Percentiles rank a stretch among this genome's conserved stretches.
These are phyloP conservation scores for Hypomesus transpacificus DNA, from an alignment of 2,113 vertebrate species.

Conservation along the genomic window DNA sequence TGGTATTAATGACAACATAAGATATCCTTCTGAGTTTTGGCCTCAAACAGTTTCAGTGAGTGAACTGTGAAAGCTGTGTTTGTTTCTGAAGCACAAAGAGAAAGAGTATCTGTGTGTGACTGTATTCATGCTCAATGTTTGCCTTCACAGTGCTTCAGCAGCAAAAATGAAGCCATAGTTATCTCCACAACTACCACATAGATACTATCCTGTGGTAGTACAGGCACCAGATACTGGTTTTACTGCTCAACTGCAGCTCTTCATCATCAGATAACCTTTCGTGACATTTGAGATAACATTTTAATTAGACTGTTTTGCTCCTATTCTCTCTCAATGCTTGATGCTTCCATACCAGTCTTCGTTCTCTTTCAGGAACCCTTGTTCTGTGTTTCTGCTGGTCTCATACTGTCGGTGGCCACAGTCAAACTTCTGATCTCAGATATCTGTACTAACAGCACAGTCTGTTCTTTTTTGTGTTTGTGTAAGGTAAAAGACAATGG, in stretches of 20 bases:
- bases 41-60: conserved; percentile 40
- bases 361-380: no score
- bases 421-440: conserved; percentile 23
- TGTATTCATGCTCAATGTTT: neutral
- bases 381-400: neutral
- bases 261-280: no score
- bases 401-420: conserved; percentile 22
- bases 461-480: conserved; percentile 15
- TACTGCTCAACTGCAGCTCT: no score
- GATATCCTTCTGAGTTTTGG: conserved; percentile 14
- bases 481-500: neutral
- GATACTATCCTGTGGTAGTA: neutral
- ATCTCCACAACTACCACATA: neutral
- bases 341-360: no score
- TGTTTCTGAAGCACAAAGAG: neutral
- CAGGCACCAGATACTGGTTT: no score
- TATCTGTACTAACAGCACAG: conserved; percentile 13
- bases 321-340: neutral
- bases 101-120: neutral
- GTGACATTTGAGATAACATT: no score
- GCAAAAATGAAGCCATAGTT: neutral
- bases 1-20: conserved; percentile 52
- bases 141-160: neutral
- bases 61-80: neutral
- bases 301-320: neutral